Evolutionary conservation across 2,888 invertebrate species (phyloP), one percentile per base, ranked within the genome.

Genomic region (Apamea sordens): DNA sequence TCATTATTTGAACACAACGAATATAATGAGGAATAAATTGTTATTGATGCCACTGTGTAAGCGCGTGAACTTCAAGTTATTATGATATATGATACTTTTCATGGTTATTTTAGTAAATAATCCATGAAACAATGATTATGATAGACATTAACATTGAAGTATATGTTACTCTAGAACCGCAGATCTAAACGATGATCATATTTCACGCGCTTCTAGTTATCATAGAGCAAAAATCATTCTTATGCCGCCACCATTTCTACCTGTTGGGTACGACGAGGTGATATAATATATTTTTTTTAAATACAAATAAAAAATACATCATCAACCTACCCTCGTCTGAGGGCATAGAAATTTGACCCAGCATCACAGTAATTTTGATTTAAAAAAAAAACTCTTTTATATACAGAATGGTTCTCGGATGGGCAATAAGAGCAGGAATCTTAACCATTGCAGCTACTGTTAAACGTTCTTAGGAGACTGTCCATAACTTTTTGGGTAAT

Each of bases 21-120:
- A 88, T 85, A 75, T 86, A 91, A 92, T 90, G 89, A 88, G 86
- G 79, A 91, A 93, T 92, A 92, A 92, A 94, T 93, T 93, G 93
- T 94, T 95, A 94, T 93, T 94, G 95, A 95, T 95, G 96, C 95
- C 96, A 95, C 93, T 93, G 95, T 90, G 89, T 91, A 94, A 94
- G 93, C 93, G 93, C 90, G 93, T 94, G 94, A 94, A 92, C 93
- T 93, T 94, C 92, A 95, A 93, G 89, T 94, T 93, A 94, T 94
- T 93, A 94, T 94, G 94, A 94, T 93, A 91, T 89, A 95, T 95
- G 94, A 93, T 88, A 91, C 90, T 89, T 86, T 90, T 92, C 93
- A 93, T 93, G 94, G 92, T 92, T 90, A 92, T 93, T 84, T 90
- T 92, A 92, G 89, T 86, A 93, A 94, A 93, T 90, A 88, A 90